Base-by-base conservation (phyloP, 1,140 invertebrate genomes). In the Leptopilina boulardi region DNA sequence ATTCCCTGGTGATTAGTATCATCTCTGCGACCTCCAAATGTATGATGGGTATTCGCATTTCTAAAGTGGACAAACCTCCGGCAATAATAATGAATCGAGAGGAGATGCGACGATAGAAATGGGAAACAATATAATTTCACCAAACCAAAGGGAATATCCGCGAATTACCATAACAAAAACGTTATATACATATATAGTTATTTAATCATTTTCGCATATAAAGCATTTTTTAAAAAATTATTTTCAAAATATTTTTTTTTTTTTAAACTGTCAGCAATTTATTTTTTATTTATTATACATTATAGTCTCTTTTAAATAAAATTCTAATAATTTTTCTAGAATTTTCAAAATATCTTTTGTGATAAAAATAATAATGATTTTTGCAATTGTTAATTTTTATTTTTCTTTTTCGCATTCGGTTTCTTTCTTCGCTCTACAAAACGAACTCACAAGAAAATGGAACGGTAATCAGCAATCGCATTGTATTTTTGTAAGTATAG, bases 21-120 rank as follows among this genome's bases (percentile, higher is more conserved):
- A 96, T 77, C 84, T 94, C 94, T 0, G 92, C 91, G 4, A 95
- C 84, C 34, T 92, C 88, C 56, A 93, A 94, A 87, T 97, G 97
- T 30, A 30, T 38, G 93, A 88, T 3, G 93, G 89, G 84, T 38
- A 38, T 96, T 94, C 3, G 97, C 88, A 1, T 93, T 91, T 30
- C 95, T 96, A 78, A 97, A 92, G 85, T 97, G 97, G 0, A 95
- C 94, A 23, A 97, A 92, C 86, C 34, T 38, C 97, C 96, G 96
- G 85, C 74, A 77, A 71, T 47, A 74, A 51, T 77, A 75, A 51
- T 74, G 59, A 66, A 23, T 66, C 56, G 56, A 13, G 9, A 26
- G 10, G 19, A 11, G 59, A 13, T 9, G 23, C 34, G 9, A n/a
- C 59, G 59, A 66, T 26, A 66, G 59, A 30, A 26, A 66, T 23